These are phyloP conservation scores for Rhea americana DNA, from an alignment of 2,113 vertebrate genomes.

Conservation along the genomic window DNA sequence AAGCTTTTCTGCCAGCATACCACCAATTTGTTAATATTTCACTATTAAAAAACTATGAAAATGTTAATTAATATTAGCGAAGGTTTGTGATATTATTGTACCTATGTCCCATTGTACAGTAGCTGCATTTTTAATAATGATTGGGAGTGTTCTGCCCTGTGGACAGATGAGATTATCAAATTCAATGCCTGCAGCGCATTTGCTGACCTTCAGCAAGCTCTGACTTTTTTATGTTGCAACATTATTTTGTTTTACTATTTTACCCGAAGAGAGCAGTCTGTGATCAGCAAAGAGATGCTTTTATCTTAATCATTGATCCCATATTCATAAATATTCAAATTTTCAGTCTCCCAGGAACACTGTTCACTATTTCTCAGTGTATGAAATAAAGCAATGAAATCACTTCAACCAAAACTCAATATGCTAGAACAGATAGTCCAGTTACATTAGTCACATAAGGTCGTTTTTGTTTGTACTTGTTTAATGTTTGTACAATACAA, in stretches of 20 bases:
- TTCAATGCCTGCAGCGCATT: slow-evolving; percentile 24
- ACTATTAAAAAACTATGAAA: background rate
- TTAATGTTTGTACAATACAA: background rate
- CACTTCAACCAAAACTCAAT: background rate
- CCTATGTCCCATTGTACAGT: background rate
- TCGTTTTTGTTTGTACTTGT: background rate
- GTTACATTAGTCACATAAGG: background rate
- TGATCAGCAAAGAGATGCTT: slow-evolving; percentile 42
- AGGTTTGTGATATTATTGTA: background rate
- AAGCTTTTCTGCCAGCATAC: background rate
- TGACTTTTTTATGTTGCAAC: slow-evolving; percentile 24
- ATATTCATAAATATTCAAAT: slow-evolving; percentile 56
- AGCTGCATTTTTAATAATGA: background rate
- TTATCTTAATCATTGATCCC: slow-evolving; percentile 47
- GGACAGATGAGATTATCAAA: slow-evolving; percentile 38
- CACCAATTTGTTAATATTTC: background rate
- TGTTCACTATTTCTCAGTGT: background rate
- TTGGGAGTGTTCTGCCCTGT: background rate
- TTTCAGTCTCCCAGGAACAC: slow-evolving; percentile 1
- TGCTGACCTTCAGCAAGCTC: slow-evolving; percentile 52
- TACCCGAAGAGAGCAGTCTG: slow-evolving; percentile 14
- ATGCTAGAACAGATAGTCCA: background rate
- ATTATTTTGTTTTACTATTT: slow-evolving; percentile 61
- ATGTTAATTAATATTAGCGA: background rate
- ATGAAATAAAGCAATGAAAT: background rate